Conservation (phyloP, 2,113 vertebrate species). For the Stigmatopora argus region DNA sequence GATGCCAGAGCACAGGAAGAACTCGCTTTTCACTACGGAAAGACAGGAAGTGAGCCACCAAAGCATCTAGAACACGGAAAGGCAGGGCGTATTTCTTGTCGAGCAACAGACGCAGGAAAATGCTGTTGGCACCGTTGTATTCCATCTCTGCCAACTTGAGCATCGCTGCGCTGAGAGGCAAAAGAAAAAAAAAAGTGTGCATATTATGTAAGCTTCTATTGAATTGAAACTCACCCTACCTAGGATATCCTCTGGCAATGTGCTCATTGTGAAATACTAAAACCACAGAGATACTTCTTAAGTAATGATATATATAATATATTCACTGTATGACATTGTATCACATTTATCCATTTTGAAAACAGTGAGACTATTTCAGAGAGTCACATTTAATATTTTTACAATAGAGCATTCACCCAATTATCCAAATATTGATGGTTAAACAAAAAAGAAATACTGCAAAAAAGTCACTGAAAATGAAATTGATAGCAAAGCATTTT, state of each 20-base stretch:
- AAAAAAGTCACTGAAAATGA: not conserved
- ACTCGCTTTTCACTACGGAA: conserved; percentile 80
- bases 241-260: too few relatives aligned
- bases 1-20: conserved; percentile 96
- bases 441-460: too few relatives aligned
- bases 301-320: not conserved
- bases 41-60: conserved; percentile 90
- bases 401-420: too few relatives aligned
- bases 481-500: not conserved
- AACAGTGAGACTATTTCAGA: too few relatives aligned
- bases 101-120: conserved; percentile 90
- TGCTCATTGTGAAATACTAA: not conserved
- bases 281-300: not conserved
- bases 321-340: too few relatives aligned
- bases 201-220: conserved; percentile 14
- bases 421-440: too few relatives aligned
- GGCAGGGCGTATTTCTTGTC: conserved; percentile 98
- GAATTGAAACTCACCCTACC: not conserved
- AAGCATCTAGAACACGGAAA: conserved; percentile 93
- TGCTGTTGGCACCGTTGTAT: conserved; percentile 94
- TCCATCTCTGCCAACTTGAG: conserved; percentile 95
- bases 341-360: too few relatives aligned
- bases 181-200: conserved; percentile 8
- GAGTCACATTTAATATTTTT: too few relatives aligned
- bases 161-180: conserved; percentile 81